Evolutionary conservation across 2,888 invertebrate genomes (phyloP).

Genomic region (Lasius fuliginosus): DNA sequence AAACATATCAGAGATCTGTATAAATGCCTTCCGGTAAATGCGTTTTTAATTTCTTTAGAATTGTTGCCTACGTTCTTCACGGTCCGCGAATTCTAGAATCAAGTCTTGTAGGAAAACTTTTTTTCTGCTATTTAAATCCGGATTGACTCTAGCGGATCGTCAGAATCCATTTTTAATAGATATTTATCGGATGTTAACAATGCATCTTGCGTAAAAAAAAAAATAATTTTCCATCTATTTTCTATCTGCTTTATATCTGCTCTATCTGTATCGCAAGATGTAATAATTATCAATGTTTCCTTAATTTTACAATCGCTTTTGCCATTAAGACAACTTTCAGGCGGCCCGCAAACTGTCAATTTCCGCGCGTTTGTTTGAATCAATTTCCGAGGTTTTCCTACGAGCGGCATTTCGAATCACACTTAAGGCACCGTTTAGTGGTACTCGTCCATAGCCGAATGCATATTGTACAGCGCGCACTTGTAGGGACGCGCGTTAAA

Average conservation of each 20-base stretch:
- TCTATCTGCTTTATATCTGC: background rate
- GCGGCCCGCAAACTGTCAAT: background rate
- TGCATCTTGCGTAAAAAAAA: background rate
- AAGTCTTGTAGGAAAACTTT: background rate
- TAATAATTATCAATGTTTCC: background rate
- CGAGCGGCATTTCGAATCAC: constrained; percentile 10
- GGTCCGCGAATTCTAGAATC: constrained; percentile 3
- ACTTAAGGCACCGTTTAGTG: constrained; percentile 12
- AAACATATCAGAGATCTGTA: background rate
- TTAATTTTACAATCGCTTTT: constrained; percentile 6
- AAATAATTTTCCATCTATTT: background rate
- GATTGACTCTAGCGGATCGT: background rate
- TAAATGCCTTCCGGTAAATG: constrained; percentile 9
- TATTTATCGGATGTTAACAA: background rate
- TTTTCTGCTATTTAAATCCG: background rate
- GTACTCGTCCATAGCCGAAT: constrained; percentile 6
- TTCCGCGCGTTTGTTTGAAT: constrained; percentile 6
- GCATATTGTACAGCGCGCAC: background rate
- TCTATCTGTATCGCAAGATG: background rate
- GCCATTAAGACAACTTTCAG: background rate
- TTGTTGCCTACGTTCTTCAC: background rate
- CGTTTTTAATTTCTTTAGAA: constrained; percentile 34
- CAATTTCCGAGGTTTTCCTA: constrained; percentile 35
- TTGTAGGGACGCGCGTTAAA: constrained; percentile 10
- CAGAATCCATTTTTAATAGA: background rate